Evolutionary conservation across 2,113 vertebrate species (phyloP).

Genomic region (Rhodinocichla rosea): DNA sequence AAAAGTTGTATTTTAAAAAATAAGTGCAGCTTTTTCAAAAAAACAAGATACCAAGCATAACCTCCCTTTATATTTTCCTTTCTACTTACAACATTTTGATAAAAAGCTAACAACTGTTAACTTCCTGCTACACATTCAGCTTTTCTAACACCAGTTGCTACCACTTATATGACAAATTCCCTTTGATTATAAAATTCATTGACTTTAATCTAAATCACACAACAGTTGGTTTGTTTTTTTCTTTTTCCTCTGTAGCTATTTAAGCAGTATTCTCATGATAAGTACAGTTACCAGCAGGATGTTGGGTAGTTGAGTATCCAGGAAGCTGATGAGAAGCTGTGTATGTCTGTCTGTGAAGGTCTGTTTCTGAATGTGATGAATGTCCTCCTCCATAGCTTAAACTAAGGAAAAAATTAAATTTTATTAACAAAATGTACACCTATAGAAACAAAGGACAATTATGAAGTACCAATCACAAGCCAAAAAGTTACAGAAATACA

Average conservation of each 20-base stretch:
- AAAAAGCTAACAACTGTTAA: neutral
- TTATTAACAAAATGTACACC: slow-evolving; percentile 23
- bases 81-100: neutral
- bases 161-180: neutral
- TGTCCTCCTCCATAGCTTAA: slow-evolving; percentile 92
- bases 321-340: slow-evolving; percentile 87
- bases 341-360: slow-evolving; percentile 91
- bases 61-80: neutral
- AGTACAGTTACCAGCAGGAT: slow-evolving; percentile 81
- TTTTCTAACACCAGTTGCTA: neutral
- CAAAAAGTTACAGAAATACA: neutral
- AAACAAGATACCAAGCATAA: neutral
- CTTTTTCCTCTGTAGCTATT: neutral
- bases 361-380: slow-evolving; percentile 85
- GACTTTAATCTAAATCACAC: neutral
- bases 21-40: neutral
- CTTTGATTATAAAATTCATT: neutral
- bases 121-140: neutral
- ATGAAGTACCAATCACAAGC: neutral
- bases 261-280: neutral
- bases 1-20: neutral
- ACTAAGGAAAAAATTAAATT: slow-evolving; percentile 70
- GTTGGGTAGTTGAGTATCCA: slow-evolving; percentile 86
- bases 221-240: neutral
- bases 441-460: neutral